phyloP scores from a whole-genome alignment of 1,140 invertebrate genomes.

The Lycorma delicatula region DNA sequence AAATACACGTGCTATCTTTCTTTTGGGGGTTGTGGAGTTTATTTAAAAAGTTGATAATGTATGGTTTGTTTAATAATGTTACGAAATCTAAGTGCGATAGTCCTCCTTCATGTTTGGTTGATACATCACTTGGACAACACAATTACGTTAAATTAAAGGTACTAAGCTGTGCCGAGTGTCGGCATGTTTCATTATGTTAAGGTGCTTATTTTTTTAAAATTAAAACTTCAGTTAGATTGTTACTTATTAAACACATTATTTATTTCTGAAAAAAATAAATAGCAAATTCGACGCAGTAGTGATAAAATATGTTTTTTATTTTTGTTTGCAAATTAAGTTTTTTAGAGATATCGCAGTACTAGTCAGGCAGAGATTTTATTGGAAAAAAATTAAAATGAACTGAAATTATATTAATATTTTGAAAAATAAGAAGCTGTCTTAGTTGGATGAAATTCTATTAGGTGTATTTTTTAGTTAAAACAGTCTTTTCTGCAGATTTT shows the following conservation, averaged over 20 bases:
- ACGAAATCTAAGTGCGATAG: background rate
- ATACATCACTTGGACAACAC: background rate
- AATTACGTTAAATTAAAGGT: background rate
- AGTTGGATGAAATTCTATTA: too few relatives aligned
- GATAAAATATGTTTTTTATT: background rate
- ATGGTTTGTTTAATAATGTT: background rate
- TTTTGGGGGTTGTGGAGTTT: background rate
- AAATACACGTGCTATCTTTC: background rate
- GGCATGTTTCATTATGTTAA: too few relatives aligned
- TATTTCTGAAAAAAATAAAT: background rate
- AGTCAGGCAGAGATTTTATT: too few relatives aligned
- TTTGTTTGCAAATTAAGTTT: background rate
- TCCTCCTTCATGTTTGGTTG: background rate
- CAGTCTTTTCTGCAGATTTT: too few relatives aligned
- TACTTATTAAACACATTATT: background rate
- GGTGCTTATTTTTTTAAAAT: background rate
- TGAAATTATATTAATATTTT: too few relatives aligned
- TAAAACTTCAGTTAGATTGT: background rate
- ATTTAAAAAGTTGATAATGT: background rate
- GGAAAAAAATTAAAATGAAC: too few relatives aligned
- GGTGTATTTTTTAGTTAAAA: too few relatives aligned
- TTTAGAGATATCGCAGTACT: too few relatives aligned
- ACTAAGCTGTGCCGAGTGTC: too few relatives aligned
- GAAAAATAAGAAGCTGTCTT: too few relatives aligned
- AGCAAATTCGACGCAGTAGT: background rate